Conservation (phyloP, 2,797 vertebrate species). For the Takifugu ocellatus region DNA sequence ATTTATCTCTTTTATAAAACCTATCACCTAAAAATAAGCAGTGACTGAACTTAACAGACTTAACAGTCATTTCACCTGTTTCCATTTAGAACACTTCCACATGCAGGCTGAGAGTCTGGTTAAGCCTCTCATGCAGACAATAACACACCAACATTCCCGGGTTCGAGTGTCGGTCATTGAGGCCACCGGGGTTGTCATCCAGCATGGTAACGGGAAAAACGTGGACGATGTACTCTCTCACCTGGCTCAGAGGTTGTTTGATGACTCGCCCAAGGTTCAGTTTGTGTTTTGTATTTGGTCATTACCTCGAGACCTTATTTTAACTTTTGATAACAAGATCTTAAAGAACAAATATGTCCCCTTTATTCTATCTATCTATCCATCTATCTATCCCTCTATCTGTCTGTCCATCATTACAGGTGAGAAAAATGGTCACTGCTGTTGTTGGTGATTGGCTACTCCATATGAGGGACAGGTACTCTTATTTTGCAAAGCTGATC, state of each 20-base stretch:
- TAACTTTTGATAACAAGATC: too few species aligned
- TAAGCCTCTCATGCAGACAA: conserved; percentile 87
- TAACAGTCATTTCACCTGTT: conserved; percentile 21
- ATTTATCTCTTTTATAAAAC: too few species aligned
- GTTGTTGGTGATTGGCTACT: conserved; percentile 89
- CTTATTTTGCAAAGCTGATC: conserved; percentile 90
- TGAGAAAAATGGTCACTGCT: conserved; percentile 83
- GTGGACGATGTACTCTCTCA: conserved; percentile 91
- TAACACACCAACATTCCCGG: conserved; percentile 90
- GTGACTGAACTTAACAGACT: too few species aligned
- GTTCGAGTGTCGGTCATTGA: conserved; percentile 88
- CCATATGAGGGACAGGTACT: conserved; percentile 87
- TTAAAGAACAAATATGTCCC: not conserved
- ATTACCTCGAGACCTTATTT: not conserved
- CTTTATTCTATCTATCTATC: not conserved
- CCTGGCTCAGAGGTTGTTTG: conserved; percentile 92
- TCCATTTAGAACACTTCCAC: conserved; percentile 87
- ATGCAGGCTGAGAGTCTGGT: conserved; percentile 90
- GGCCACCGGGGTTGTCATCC: conserved; percentile 86
- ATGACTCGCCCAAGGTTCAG: conserved; percentile 88
- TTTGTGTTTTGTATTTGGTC: not conserved
- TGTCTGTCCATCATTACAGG: conserved; percentile 66
- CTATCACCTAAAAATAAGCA: too few species aligned
- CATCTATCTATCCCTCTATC: not conserved
- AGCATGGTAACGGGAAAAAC: conserved; percentile 82